These are phyloP conservation scores for Zaprionus obscuricornis DNA, from an alignment of 2,888 invertebrate genomes.

Conservation along the genomic window DNA sequence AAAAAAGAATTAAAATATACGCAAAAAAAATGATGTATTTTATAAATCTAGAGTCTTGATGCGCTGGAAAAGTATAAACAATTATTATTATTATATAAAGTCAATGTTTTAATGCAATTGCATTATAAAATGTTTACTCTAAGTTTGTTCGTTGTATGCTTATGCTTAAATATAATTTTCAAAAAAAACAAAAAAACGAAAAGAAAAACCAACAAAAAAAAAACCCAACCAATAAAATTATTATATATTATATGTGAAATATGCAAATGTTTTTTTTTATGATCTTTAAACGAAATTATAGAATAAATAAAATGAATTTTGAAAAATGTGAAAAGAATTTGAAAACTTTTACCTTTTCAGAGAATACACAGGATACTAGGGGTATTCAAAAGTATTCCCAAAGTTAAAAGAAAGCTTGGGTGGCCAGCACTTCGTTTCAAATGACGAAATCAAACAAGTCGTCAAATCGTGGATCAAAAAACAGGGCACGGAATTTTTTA, in stretches of 20 bases:
- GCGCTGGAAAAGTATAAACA: conserved; percentile 52
- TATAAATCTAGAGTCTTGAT: conserved; percentile 46
- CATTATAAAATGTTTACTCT: conserved; percentile 70
- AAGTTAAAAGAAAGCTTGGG: too few relatives aligned
- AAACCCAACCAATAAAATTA: conserved; percentile 46
- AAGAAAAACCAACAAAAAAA: conserved; percentile 42
- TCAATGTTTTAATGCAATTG: conserved; percentile 78
- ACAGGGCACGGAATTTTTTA: too few relatives aligned
- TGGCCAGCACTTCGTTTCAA: too few relatives aligned
- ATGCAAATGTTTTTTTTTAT: neutral
- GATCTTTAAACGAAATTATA: conserved; percentile 13
- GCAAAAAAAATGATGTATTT: conserved; percentile 21
- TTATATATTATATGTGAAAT: conserved; percentile 48
- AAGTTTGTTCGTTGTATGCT: conserved; percentile 74
- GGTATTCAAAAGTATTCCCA: too few relatives aligned
- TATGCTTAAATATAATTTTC: conserved; percentile 73
- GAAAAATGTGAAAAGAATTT: too few relatives aligned
- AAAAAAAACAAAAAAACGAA: conserved; percentile 61
- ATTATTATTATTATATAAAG: conserved; percentile 66
- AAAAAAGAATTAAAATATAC: conserved; percentile 20
- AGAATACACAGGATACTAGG: too few relatives aligned
- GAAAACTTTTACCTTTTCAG: too few relatives aligned
- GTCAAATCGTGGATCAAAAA: too few relatives aligned
- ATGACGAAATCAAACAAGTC: too few relatives aligned
- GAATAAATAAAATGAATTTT: conserved; percentile 39